Evolutionary conservation across 64 coral and sea anemone genomes (phyloP), one percentile per base, ranked within the genome.

Genomic region (Cladopsammia gracilis): DNA sequence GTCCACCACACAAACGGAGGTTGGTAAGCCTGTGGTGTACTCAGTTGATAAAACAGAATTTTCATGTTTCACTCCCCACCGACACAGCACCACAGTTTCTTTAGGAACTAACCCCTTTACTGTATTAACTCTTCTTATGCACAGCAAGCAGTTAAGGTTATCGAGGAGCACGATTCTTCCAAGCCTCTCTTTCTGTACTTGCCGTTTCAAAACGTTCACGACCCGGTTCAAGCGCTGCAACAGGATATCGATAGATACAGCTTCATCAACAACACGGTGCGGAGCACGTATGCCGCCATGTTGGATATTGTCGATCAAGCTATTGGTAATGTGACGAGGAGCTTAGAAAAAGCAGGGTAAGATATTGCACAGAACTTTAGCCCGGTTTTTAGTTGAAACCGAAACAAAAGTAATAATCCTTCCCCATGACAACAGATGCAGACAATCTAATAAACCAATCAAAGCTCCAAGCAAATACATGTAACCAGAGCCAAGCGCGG

Each of bases 181-280:
- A 77, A 8, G 12, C 91, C 91, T 34, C 64, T 93, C 7, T 93
- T 93, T n/a, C 65, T 93, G 4, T 93, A 93, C 72, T 49, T 93
- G 47, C 91, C 91, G 26, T 93, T 93, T 22, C 91, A 93, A 93
- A 93, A 93, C 67, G 91, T 93, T 52, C 91, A 93, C 42, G 48
- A 44, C 10, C 91, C 91, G 24, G 43, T 78, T 6, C 70, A 93
- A 79, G 91, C 91, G 34, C 91, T 82, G 20, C 58, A 49, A 20
- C 25, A 51, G 24, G 87, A 86, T 18, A 69, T 93, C 34, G 61
- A 93, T 51, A 86, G 87, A 24, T 93, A 93, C 42, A 68, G 60
- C 46, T 93, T 87, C 54, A 87, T 93, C 7, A 15, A 86, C 1
- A 61, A 93, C 61, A 87, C 70, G 69, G 50, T 8, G 10, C 24